Conservation (phyloP, 2,113 vertebrate genomes). For the Antigone vipio region DNA sequence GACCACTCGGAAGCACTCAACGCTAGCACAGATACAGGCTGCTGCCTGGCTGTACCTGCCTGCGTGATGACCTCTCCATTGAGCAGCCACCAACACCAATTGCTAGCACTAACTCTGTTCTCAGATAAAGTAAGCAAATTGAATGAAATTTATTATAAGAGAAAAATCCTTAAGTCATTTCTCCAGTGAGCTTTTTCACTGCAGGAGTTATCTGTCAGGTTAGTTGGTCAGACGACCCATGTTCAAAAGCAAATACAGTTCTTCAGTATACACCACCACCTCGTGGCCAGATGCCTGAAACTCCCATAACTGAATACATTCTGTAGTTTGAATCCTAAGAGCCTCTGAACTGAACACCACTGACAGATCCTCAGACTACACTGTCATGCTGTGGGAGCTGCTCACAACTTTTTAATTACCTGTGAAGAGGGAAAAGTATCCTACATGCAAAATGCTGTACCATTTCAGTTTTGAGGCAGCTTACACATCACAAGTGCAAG, state of each 20-base stretch:
- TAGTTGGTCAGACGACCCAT: neutral
- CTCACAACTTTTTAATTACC: neutral
- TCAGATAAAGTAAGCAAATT: neutral
- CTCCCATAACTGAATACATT: neutral
- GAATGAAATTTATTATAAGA: neutral
- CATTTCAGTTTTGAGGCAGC: neutral
- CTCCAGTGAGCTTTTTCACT: neutral
- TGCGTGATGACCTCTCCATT: neutral
- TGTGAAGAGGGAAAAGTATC: neutral
- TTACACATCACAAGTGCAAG: neutral
- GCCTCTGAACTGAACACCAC: neutral
- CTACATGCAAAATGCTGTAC: neutral
- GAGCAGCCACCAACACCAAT: neutral
- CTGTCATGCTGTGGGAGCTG: neutral
- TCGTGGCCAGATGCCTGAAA: constrained; percentile 27
- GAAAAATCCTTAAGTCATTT: neutral
- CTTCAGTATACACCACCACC: constrained; percentile 30
- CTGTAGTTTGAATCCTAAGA: neutral
- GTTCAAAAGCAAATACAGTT: neutral
- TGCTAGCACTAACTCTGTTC: neutral
- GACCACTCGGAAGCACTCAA: accelerated
- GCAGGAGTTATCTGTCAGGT: neutral
- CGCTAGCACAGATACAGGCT: neutral
- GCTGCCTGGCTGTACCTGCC: neutral
- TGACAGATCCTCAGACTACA: neutral